Base-by-base conservation (phyloP, 2,888 invertebrate species). In the Mesodorylaimus sp. region DNA sequence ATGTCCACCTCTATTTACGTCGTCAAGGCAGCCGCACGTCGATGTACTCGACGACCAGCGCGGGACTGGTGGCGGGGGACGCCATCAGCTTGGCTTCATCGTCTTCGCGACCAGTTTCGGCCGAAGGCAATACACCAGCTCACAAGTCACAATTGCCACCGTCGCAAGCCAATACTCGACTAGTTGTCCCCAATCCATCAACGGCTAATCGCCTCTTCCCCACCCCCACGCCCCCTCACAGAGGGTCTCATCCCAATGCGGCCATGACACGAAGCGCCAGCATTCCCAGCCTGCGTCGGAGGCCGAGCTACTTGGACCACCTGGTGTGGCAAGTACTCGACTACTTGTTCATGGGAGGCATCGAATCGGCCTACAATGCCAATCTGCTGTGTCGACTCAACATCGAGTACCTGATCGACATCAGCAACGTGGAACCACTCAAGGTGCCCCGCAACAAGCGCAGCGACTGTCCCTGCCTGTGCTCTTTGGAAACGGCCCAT, bases 401-500 rank as follows among this genome's bases (percentile, higher is more conserved):
- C 47, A 67, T 72, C 47, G 66, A 68, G 50, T 66, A 67, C 25
- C 57, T 72, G n/a, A 63, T 71, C 5, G 71, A 71, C 56, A 61
- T 71, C 37, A 65, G 64, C 43, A 60, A 61, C 23, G 46, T 58
- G 21, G 55, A 56, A 5, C 53, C 52, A 23, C 56, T 55, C 3
- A 27, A 50, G 7, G 10, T 52, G 23, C 52, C 52, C 16, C 38
- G 38, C 7, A 32, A 38, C 19, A 43, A 45, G 29, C 47, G 47
- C 19, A 36, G 44, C 28, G 45, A 49, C 21, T 48, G 47, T 28
- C 52, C 52, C 21, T 51, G 52, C 29, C 29, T 49, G 23, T 51
- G 52, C 27, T 27, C 38, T 24, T 10, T 21, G 27, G 37, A 28
- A 13, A 51, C 52, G 39, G 24, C 44, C 25, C 52, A 51, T 42